Percentiles rank a stretch among this genome's conserved stretches.
These are phyloP conservation scores for Agrotis segetum DNA, from an alignment of 2,888 invertebrate species.

Conservation along the genomic window DNA sequence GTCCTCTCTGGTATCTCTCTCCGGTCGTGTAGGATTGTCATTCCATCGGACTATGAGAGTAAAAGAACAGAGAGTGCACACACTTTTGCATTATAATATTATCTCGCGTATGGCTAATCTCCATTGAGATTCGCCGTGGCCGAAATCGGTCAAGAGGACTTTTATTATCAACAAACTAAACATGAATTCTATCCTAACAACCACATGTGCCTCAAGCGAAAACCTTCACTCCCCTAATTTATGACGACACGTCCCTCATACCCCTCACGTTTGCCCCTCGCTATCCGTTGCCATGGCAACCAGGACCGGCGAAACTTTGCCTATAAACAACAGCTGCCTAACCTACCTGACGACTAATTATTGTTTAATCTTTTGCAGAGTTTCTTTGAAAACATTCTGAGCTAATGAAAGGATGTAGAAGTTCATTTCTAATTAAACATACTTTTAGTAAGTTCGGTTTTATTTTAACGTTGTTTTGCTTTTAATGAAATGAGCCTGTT, in stretches of 20 bases:
- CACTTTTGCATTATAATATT: no score
- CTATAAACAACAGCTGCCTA: conserved; percentile 65
- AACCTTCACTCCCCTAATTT: conserved; percentile 21
- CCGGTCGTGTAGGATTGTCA: no score
- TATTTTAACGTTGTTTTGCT: conserved; percentile 13
- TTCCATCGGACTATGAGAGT: no score
- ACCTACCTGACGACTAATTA: conserved; percentile 59
- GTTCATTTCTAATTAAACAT: conserved; percentile 13
- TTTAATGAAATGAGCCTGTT: conserved; percentile 11
- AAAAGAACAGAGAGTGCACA: no score
- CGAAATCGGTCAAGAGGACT: no score
- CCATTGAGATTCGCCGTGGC: no score
- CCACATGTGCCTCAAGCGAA: neutral
- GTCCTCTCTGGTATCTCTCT: no score
- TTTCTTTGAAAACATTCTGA: conserved; percentile 50
- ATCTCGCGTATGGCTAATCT: no score
- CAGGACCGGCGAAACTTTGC: conserved; percentile 50
- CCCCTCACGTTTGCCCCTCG: conserved; percentile 32
- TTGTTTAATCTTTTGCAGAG: conserved; percentile 61
- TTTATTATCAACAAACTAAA: neutral
- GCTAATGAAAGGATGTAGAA: conserved; percentile 49
- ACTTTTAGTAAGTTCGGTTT: conserved; percentile 33
- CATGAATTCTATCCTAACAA: neutral
- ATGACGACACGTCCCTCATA: conserved; percentile 39
- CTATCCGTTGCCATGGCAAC: conserved; percentile 43